Evolutionary conservation across 2,113 vertebrate species (phyloP).

Genomic region (Shinisaurus crocodilurus): DNA sequence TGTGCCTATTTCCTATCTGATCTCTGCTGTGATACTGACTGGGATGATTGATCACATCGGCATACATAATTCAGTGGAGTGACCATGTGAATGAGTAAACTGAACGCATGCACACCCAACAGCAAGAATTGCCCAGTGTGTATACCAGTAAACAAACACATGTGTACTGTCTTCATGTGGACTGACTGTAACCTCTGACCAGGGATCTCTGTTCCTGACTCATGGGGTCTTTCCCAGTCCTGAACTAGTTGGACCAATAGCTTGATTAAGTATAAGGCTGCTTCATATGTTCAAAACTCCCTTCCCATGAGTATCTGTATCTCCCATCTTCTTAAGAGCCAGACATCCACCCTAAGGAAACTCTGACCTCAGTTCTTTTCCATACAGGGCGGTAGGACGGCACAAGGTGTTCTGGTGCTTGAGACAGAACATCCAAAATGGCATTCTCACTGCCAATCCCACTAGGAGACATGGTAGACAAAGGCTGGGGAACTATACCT

Average conservation of each 20-base stretch:
- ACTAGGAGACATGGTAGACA: too few species aligned
- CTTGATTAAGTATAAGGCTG: background rate
- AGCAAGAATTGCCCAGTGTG: too few species aligned
- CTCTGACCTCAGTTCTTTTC: too few species aligned
- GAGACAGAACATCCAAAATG: too few species aligned
- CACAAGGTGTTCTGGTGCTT: too few species aligned
- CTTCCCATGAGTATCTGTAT: too few species aligned
- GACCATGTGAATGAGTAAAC: background rate
- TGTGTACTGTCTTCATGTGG: background rate
- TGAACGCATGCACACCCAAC: too few species aligned
- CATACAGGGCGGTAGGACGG: too few species aligned
- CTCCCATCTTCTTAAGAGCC: too few species aligned
- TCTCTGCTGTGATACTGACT: background rate
- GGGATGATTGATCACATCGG: background rate
- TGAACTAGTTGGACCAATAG: background rate
- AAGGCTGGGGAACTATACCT: too few species aligned
- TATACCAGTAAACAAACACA: background rate
- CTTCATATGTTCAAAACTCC: background rate
- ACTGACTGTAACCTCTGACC: background rate
- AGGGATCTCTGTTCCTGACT: background rate
- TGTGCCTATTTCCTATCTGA: background rate
- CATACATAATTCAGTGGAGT: background rate
- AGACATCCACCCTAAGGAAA: too few species aligned
- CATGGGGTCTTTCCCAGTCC: background rate
- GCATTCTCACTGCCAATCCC: too few species aligned